These are phyloP conservation scores for Zonitis immaculata DNA, from an alignment of 2,888 invertebrate genomes.

Conservation along the genomic window DNA sequence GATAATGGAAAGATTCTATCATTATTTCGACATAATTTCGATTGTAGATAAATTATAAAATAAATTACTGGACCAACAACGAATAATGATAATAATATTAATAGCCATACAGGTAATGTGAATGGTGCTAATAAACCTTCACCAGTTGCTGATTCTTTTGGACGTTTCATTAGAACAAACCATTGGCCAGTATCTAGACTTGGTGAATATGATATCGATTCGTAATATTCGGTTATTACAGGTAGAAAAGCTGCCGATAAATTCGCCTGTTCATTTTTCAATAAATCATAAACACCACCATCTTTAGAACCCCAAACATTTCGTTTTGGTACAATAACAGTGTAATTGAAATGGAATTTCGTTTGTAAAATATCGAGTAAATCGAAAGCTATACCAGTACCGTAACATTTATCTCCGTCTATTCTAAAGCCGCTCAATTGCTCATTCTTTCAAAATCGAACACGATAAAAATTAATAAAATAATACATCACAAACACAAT, in stretches of 20 bases:
- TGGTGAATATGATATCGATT: constrained; percentile 57
- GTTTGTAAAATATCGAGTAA: constrained; percentile 63
- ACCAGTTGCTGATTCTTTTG: constrained; percentile 75
- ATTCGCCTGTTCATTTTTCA: constrained; percentile 59
- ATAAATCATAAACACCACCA: constrained; percentile 61
- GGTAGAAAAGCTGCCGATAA: constrained; percentile 76
- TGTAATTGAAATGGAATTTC: constrained; percentile 70
- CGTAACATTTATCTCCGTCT: constrained; percentile 33
- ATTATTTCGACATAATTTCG: constrained; percentile 58
- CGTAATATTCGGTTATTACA: constrained; percentile 50
- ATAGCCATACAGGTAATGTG: constrained; percentile 55
- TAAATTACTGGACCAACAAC: constrained; percentile 77
- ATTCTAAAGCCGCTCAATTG: constrained; percentile 54
- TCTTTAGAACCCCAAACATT: constrained; percentile 57
- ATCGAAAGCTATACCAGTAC: constrained; percentile 68
- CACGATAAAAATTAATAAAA: constrained; percentile 15
- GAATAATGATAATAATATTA: constrained; percentile 67
- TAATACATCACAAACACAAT: not conserved
- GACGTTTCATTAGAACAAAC: constrained; percentile 76
- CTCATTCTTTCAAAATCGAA: constrained; percentile 53
- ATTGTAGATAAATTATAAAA: constrained; percentile 60
- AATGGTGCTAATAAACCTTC: constrained; percentile 81
- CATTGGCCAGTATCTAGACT: constrained; percentile 71
- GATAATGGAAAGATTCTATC: constrained; percentile 57
- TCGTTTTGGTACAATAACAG: constrained; percentile 58